These are phyloP conservation scores for Euproctis similis DNA, from an alignment of 2,888 invertebrate genomes.

Conservation along the genomic window DNA sequence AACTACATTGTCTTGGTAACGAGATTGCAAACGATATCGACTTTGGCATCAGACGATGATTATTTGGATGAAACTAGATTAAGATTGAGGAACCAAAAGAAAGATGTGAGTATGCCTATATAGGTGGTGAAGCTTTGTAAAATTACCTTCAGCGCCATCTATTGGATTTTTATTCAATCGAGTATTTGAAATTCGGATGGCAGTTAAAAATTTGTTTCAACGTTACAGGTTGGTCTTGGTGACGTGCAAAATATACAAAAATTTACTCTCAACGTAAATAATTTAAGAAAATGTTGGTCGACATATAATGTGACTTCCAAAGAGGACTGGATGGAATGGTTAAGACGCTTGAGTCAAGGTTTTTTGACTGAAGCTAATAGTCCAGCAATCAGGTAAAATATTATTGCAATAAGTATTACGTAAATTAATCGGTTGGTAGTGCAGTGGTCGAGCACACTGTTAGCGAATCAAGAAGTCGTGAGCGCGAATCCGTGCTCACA, in stretches of 20 bases:
- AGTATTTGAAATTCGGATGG: too few species aligned
- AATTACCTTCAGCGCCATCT: not conserved
- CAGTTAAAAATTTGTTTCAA: not conserved
- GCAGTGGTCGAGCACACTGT: too few species aligned
- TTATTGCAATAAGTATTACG: too few species aligned
- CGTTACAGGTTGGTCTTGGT: constrained; percentile 41
- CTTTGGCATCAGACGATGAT: constrained; percentile 85
- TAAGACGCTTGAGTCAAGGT: constrained; percentile 91
- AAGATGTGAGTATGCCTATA: constrained; percentile 78
- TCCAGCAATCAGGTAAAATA: constrained; percentile 87
- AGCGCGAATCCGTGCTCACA: too few species aligned
- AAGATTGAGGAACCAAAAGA: constrained; percentile 80
- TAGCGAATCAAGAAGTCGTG: too few species aligned
- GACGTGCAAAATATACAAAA: constrained; percentile 82
- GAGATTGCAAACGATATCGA: constrained; percentile 83
- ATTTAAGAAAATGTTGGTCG: constrained; percentile 91
- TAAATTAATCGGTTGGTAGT: too few species aligned
- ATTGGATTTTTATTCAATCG: too few species aligned
- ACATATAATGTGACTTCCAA: constrained; percentile 92
- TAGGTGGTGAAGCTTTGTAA: too few species aligned
- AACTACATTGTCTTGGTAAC: constrained; percentile 88
- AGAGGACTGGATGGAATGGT: constrained; percentile 99
- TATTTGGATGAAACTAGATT: constrained; percentile 79
- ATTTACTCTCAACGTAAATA: constrained; percentile 85
- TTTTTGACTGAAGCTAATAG: constrained; percentile 96